These are phyloP conservation scores for Scleropages formosus DNA, from an alignment of 2,797 vertebrate species.

Conservation along the genomic window DNA sequence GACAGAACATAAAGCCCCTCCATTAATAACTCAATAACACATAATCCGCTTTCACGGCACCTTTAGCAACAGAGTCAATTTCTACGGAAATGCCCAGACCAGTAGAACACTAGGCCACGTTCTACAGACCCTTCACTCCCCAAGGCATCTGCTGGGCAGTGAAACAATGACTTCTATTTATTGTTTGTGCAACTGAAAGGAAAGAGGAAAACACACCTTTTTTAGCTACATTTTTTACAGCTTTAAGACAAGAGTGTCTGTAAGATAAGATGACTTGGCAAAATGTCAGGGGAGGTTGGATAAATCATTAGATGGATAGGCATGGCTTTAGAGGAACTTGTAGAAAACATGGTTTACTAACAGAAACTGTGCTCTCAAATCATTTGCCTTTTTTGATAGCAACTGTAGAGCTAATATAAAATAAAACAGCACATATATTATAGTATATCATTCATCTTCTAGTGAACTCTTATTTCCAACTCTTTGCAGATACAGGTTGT, in stretches of 20 bases:
- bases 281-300: conserved; percentile 12
- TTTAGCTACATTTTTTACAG: not conserved
- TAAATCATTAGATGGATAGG: conserved; percentile 28
- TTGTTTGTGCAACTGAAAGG: conserved; percentile 28
- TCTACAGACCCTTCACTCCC: conserved; percentile 17
- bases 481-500: not conserved
- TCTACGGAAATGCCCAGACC: conserved; percentile 30
- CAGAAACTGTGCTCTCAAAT: not conserved
- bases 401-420: not conserved
- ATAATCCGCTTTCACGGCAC: conserved; percentile 50
- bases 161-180: conserved; percentile 20
- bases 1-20: conserved; percentile 32
- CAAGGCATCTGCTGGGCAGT: conserved; percentile 26
- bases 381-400: not conserved
- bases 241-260: not conserved
- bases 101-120: conserved; percentile 31
- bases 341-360: conserved; percentile 29
- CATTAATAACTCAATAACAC: conserved; percentile 50
- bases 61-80: conserved; percentile 35
- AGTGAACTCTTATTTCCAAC: not conserved
- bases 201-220: conserved; percentile 22
- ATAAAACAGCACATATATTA: not conserved
- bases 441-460: not conserved
- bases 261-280: not conserved
- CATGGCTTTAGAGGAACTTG: conserved; percentile 43